phyloP scores from a whole-genome alignment of 2,888 invertebrate genomes.

The Hanleya hanleyi region DNA sequence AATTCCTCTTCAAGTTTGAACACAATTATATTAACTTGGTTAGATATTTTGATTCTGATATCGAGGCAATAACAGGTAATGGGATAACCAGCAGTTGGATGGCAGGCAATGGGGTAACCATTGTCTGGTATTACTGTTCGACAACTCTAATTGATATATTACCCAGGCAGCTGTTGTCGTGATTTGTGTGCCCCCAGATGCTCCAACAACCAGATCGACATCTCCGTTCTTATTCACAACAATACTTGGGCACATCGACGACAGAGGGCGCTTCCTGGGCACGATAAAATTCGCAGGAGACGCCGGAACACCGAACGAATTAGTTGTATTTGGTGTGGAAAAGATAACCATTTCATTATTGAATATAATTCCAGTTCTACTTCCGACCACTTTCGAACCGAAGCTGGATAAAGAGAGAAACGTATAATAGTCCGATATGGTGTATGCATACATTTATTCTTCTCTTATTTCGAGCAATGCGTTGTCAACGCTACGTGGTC shows the following conservation, averaged over 20 bases:
- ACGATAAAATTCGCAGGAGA: slow-evolving; percentile 86
- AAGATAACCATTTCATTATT: slow-evolving; percentile 96
- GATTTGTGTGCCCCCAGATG: slow-evolving; percentile 93
- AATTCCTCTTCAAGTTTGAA: too few species aligned
- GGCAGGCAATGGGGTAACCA: too few species aligned
- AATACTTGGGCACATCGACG: slow-evolving; percentile 92
- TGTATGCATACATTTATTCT: too few species aligned
- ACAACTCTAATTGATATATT: too few species aligned
- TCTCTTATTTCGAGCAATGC: too few species aligned
- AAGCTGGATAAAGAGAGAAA: slow-evolving; percentile 79
- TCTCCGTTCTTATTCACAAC: slow-evolving; percentile 81
- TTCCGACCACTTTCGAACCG: slow-evolving; percentile 79
- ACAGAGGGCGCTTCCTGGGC: slow-evolving; percentile 89
- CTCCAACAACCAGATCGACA: slow-evolving; percentile 84
- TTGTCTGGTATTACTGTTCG: too few species aligned
- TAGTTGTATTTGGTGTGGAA: slow-evolving; percentile 78
- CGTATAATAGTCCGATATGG: too few species aligned
- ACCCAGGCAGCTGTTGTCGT: slow-evolving; percentile 81
- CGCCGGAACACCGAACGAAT: slow-evolving; percentile 76
- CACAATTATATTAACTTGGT: too few species aligned
- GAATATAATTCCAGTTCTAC: slow-evolving; percentile 84
- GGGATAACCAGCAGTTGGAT: too few species aligned
- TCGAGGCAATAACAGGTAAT: too few species aligned
- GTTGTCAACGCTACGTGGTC: too few species aligned
- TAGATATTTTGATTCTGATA: too few species aligned